These are phyloP conservation scores for Caenorhabditis panamensis DNA, from an alignment of 2,888 invertebrate species.

Conservation along the genomic window DNA sequence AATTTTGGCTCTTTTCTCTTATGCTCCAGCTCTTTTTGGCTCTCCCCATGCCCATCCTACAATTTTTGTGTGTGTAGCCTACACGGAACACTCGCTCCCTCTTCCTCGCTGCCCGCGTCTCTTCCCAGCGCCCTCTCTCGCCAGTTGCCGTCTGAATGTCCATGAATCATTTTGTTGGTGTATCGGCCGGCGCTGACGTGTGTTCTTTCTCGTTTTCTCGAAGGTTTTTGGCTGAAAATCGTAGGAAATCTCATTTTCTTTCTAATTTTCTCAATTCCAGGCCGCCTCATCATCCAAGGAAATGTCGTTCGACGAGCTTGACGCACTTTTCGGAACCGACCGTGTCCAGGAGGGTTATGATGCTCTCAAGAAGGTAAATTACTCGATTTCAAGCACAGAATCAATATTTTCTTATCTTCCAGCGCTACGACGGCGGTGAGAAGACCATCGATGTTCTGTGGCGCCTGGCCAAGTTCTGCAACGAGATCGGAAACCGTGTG, in stretches of 20 bases:
- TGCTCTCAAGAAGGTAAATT: constrained; percentile 64
- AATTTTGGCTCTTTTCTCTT: too few species aligned
- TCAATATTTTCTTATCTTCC: constrained; percentile 17
- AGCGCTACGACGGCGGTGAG: constrained; percentile 64
- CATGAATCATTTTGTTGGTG: too few species aligned
- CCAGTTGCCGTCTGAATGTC: too few species aligned
- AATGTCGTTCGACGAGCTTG: constrained; percentile 55
- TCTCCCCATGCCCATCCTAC: too few species aligned
- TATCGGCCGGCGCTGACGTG: neutral
- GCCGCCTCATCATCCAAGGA: constrained; percentile 19
- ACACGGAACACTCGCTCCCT: constrained; percentile 3
- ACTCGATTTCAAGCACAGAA: neutral
- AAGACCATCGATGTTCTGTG: constrained; percentile 73
- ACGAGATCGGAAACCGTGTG: constrained; percentile 56
- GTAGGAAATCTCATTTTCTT: too few species aligned
- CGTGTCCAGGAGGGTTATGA: constrained; percentile 67
- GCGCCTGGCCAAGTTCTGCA: constrained; percentile 75
- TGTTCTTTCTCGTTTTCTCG: constrained; percentile 7
- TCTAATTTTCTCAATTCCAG: constrained; percentile 16
- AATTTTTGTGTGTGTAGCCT: constrained; percentile 25
- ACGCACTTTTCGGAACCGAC: constrained; percentile 61
- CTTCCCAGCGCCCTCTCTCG: too few species aligned
- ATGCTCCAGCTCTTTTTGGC: too few species aligned
- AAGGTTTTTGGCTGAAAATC: too few species aligned
- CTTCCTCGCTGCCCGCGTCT: neutral